Base-by-base conservation (phyloP, 1,140 invertebrate species). In the Formica selysi region DNA sequence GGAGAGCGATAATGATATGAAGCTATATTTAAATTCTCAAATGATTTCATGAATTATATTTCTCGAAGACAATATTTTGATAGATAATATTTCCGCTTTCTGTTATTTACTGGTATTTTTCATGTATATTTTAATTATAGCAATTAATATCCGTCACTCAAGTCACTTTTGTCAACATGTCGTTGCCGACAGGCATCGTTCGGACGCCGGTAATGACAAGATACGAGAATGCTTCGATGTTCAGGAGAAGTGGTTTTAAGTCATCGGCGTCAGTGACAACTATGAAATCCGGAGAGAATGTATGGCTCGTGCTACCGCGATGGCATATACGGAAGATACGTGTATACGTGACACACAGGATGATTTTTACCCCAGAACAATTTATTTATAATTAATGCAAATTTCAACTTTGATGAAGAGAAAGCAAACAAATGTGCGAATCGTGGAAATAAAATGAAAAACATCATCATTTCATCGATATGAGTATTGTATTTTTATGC, bases 331-430 rank as follows among this genome's bases (percentile, higher is more conserved):
- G 6, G 10, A 41, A 74, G 13, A 61, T 26, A 59, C n/a, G 4
- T 26, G 5, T 38, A 59, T 74, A 51, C 59, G 8, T 26, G 16
- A n/a, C 29, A 26, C 59, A 44, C 2, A 51, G 48, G 41, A 19
- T 41, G 4, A 19, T 13, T 48, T 89, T 67, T 61, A 22, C 59
- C 36, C 44, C 16, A 3, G 10, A n/a, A 32, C 32, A 87, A 74
- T 76, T 87, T 84, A 84, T 89, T 57, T 48, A 44, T 19, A 51
- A 51, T 51, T 51, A 51, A 51, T 41, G 22, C 32, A 36, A 76
- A 87, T 87, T 90, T 84, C 70, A 57, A 36, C 73, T 64, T 67
- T 29, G 65, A 61, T 68, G 61, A 22, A 32, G 85, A 87, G 88
- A 90, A 90, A 89, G 88, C 79, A 68, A 59, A 73, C 67, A 0